Base-by-base conservation (phyloP, 2,888 invertebrate species). In the Iphiclides podalirius region DNA sequence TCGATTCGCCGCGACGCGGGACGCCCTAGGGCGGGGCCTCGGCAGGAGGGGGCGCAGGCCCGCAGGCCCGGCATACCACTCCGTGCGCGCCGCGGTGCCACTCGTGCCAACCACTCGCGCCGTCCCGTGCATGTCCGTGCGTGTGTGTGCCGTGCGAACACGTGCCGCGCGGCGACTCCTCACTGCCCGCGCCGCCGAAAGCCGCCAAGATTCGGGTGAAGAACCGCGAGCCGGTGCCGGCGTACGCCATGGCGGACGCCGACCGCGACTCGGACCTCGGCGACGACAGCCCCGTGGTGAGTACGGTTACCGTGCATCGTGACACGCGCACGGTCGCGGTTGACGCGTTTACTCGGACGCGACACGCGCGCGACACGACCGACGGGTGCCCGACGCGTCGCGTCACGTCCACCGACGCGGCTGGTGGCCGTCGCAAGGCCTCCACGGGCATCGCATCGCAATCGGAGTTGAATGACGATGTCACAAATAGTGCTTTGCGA, bases 181-280 rank as follows among this genome's bases (percentile, higher is more conserved):
- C 17, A 64, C 55, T 67, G 61, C 60, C 63, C 66, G 75, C 79
- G 77, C 72, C 61, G 60, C 44, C 52, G 48, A 63, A 78, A 88
- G 68, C 83, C 88, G 90, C 88, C 94, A 95, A 95, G 92, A 95
- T 95, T 95, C 93, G 95, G 91, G 94, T 94, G 87, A 95, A 95
- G 93, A 95, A 95, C 82, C 92, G 94, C 90, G 94, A 94, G 79
- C 95, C 95, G 89, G 92, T 94, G 85, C 94, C 94, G 90, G 93
- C 94, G 90, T 94, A 94, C 91, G 93, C 93, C 87, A 94, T 94
- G 94, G 94, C 89, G 78, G 88, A 88, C 83, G 86, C 85, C 84
- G 90, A 90, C 79, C 84, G 93, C 68, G 94, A 94, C 69, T 93
- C 93, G 77, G 93, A 94, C 81, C 84, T 93, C 60, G 94, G 94